These are phyloP conservation scores for Adelosebastes latens DNA, from an alignment of 2,797 vertebrate species.

Conservation along the genomic window DNA sequence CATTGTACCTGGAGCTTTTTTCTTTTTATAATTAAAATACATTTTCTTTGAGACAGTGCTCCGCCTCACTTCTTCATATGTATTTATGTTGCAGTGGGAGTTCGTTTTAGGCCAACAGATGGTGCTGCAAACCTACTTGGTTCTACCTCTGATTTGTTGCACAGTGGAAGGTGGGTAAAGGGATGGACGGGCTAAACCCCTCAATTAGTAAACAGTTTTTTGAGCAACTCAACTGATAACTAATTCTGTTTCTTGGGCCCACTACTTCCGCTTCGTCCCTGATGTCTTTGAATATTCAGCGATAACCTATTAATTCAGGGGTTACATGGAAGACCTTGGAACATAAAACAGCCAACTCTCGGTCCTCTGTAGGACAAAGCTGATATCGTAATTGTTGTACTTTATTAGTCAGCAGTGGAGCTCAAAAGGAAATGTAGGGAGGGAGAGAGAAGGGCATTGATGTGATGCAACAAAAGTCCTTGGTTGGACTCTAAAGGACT, in stretches of 20 bases:
- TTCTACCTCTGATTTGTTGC: background rate
- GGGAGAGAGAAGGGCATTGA: background rate
- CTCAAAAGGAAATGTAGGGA: background rate
- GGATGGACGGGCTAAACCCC: background rate
- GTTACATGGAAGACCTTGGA: background rate
- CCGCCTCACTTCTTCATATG: background rate
- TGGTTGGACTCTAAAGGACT: background rate
- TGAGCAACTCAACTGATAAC: background rate
- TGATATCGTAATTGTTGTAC: background rate
- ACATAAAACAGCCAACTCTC: background rate
- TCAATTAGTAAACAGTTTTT: background rate
- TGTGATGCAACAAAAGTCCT: background rate
- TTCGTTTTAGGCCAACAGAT: conserved; percentile 4
- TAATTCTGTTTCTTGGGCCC: background rate
- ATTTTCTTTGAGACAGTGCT: background rate
- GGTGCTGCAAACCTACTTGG: conserved; percentile 7
- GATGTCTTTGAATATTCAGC: background rate
- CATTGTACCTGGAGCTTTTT: conserved; percentile 94
- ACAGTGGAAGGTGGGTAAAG: background rate
- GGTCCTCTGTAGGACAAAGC: background rate
- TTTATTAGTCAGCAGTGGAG: background rate
- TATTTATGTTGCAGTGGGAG: background rate
- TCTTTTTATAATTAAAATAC: conserved; percentile 40
- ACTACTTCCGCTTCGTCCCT: accelerated
- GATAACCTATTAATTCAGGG: background rate